Base-by-base conservation (phyloP, 2,888 invertebrate genomes). In the Caenorhabditis sp. region DNA sequence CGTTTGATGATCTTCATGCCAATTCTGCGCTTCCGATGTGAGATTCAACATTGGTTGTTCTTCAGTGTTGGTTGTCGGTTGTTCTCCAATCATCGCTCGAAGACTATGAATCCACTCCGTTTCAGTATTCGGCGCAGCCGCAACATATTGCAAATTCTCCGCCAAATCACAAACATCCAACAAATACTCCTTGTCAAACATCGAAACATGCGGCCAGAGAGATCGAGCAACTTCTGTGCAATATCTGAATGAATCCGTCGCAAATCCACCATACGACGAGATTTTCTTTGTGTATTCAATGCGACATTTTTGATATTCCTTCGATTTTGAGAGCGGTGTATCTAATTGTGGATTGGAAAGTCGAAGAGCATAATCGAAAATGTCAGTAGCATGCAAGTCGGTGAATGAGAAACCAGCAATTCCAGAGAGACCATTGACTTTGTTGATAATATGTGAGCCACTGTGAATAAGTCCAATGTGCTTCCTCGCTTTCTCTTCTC, bases 351-450 rank as follows among this genome's bases (percentile, higher is more conserved):
- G 67, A 36, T 72, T 76, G 7, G 77, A 78, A 23, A 87, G 65
- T 14, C 72, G 67, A n/a, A 80, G 62, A 12, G 84, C 85, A 58
- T 80, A 87, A 36, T 84, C 86, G 59, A 81, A 87, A 60, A 87
- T 84, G 64, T 87, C 87, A 7, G 87, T 87, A 0, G 87, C 87
- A 36, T 85, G 84, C 10, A 86, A 76, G 72, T 87, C 85, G n/a
- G 76, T 77, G 26, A 87, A 71, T 12, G 85, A 81, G 26, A 67
- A 70, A 25, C 59, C 67, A 21, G 69, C 69, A 36, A 50, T 58
- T 59, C 63, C 69, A 0, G 69, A 66, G 14, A 70, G 43, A 23
- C 68, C 72, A 36, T 72, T 67, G 17, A 72, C 59, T 14, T 58
- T 43, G 26, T 72, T 72, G 20, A 74, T 17, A n/a, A 73, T 26